Percentiles rank a stretch among this genome's conserved stretches.
Conservation (phyloP, 2,113 vertebrate genomes). For the Lanius collurio region DNA sequence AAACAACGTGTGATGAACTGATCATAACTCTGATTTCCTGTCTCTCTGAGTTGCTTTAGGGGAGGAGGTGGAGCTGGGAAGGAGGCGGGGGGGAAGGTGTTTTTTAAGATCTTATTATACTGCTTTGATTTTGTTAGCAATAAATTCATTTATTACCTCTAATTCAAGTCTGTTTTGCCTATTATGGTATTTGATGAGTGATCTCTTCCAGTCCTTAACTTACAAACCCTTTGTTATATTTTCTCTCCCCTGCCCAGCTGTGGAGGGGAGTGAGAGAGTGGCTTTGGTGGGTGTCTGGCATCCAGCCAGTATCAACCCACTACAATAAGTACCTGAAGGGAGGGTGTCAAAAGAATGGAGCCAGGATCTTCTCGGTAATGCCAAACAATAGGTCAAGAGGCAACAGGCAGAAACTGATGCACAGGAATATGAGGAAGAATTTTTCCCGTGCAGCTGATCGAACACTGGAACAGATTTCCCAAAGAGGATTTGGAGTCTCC, state of each 20-base stretch:
- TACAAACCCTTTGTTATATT: neutral
- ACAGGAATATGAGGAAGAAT: neutral
- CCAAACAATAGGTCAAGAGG: neutral
- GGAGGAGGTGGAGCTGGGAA: neutral
- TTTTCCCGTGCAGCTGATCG: neutral
- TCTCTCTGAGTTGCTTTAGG: neutral
- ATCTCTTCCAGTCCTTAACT: neutral
- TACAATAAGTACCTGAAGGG: neutral
- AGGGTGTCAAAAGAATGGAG: neutral
- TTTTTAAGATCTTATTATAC: neutral
- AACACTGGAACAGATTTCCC: neutral
- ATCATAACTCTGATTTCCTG: neutral
- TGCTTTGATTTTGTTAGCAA: neutral
- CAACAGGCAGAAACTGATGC: neutral
- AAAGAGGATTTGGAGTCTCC: neutral
- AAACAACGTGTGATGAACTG: neutral
- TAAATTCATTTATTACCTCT: neutral
- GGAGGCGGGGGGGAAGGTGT: neutral
- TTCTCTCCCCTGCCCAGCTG: neutral
- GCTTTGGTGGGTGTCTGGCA: neutral
- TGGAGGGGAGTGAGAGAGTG: neutral
- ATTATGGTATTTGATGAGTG: neutral
- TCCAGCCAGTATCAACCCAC: neutral
- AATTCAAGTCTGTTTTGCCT: neutral
- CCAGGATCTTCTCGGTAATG: fast-evolving